A percentile compares a stretch with the other conserved stretches of the same genome.
Evolutionary conservation across 2,888 invertebrate genomes (phyloP).

Genomic region (Thereva nobilitata): DNA sequence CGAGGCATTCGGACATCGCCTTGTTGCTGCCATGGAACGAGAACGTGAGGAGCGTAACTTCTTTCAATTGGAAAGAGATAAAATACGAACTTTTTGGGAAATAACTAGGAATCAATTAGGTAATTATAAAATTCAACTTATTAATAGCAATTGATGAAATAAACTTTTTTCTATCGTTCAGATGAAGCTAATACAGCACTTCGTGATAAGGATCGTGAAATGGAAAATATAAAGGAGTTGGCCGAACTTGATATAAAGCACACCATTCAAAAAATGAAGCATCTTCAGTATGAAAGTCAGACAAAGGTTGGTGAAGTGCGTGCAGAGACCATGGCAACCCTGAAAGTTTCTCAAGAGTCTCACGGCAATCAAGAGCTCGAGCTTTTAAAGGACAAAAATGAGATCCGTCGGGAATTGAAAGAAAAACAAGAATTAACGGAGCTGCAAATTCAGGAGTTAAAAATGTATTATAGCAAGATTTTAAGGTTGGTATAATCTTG

Average conservation of each 20-base stretch:
- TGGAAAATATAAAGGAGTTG: constrained; percentile 84
- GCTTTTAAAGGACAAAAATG: constrained; percentile 64
- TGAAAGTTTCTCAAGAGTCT: constrained; percentile 83
- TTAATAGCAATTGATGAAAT: background rate
- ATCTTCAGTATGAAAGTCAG: constrained; percentile 89
- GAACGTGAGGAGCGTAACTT: constrained; percentile 95
- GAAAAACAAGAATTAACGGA: constrained; percentile 60
- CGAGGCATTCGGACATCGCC: constrained; percentile 81
- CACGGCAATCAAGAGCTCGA: constrained; percentile 76
- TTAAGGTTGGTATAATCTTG: constrained; percentile 47
- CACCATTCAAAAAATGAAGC: constrained; percentile 90
- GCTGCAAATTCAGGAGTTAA: constrained; percentile 54
- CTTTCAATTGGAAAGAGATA: constrained; percentile 93
- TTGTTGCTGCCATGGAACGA: constrained; percentile 88
- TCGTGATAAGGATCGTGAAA: constrained; percentile 80
- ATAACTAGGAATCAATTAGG: constrained; percentile 88
- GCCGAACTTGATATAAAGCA: constrained; percentile 86
- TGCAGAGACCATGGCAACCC: constrained; percentile 79
- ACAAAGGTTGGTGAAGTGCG: constrained; percentile 81
- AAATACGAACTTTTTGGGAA: constrained; percentile 94
- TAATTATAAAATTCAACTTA: constrained; percentile 57
- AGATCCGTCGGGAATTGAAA: constrained; percentile 60
- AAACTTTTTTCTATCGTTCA: constrained; percentile 31
- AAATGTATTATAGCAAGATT: constrained; percentile 52
- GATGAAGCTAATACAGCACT: constrained; percentile 58